Evolutionary conservation across 2,888 invertebrate species (phyloP), one percentile per base, ranked within the genome.

Genomic region (Lepidocyrtinus sp.): DNA sequence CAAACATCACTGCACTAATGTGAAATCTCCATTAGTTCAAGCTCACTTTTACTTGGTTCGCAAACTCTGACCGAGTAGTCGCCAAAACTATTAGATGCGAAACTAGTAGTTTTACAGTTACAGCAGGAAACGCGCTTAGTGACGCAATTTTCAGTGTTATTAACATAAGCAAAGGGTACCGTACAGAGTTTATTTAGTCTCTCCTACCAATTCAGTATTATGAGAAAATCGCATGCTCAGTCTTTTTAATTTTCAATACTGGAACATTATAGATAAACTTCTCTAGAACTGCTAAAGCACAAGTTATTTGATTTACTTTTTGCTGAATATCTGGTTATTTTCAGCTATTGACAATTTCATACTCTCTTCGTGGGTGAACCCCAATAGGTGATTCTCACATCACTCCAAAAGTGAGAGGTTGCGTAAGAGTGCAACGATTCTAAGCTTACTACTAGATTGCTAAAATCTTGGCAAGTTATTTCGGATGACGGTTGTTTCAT

Each of bases 1-100:
- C 76, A 77, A 77, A 77, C 71, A 77, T 70, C 71, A 71, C 76
- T 77, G 70, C 71, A 71, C 76, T 77, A 77, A 77, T 77, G 76
- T 77, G 65, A 77, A 71, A 77, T 77, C 64, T 70, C 76, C 76
- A 77, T 77, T 77, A 77, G 71, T 61, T 71, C 50, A 55, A 45
- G 70, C 70, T 77, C 55, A 77, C 76, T 77, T 75, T 77, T 77
- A 77, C 71, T 59, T 27, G 64, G 55, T 71, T 71, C 64, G 59
- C 71, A 63, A 70, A 64, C 64, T 70, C 71, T 71, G 64, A 64
- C 65, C 71, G 64, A 55, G 36, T 64, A 50, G 65, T 71, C 70
- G 55, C 64, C 71, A 70, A 71, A 77, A 76, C 46, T 36, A 72
- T 72, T 71, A 63, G 36, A 65, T 65, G 26, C 17, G 26, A 65